Base-by-base conservation (phyloP, 35 echinoderm and acorn worm species). In the Ptychodera flava region DNA sequence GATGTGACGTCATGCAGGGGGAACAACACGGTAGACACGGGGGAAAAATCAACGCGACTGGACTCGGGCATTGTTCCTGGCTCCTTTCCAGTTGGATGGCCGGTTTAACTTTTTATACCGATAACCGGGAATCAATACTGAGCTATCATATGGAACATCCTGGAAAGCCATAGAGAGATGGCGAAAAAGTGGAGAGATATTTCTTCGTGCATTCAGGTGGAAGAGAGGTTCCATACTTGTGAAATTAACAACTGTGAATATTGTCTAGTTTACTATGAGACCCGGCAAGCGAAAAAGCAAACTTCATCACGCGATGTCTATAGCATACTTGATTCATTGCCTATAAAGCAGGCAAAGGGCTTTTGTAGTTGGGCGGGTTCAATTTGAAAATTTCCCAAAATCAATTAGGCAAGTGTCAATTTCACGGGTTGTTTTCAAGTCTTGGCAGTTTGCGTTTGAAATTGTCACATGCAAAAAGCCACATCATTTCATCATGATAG, bases 231-330 rank as follows among this genome's bases (percentile, higher is more conserved):
- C 45, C 45, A 64, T 64, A 64, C 45, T 64, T 64, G 45, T 64
- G 45, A 22, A 64, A 64, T 64, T 64, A 64, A 64, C 45, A 64
- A 64, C 45, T 6, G 45, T 64, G 22, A 64, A 64, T 64, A 12
- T 64, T 64, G 45, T 64, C 45, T 64, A n/a, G n/a, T n/a, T n/a
- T n/a, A n/a, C n/a, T n/a, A n/a, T n/a, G n/a, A n/a, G n/a, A n/a
- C n/a, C n/a, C n/a, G n/a, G 82, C 33, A 79, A 79, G 33, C 35
- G 80, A 79, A 36, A 15, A 36, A 76, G 36, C 31, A 81, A 81
- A 81, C 31, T 33, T 33, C 30, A 15, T 84, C 83, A 38, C 64
- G 83, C 33, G 29, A 31, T 30, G 31, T 38, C 35, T 84, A 38
- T 38, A 84, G 36, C n/a, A n/a, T n/a, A n/a, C n/a, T n/a, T n/a